Evolutionary conservation across 2,113 vertebrate species (phyloP), one percentile per base, ranked within the genome.

Genomic region (Xenus cinereus): DNA sequence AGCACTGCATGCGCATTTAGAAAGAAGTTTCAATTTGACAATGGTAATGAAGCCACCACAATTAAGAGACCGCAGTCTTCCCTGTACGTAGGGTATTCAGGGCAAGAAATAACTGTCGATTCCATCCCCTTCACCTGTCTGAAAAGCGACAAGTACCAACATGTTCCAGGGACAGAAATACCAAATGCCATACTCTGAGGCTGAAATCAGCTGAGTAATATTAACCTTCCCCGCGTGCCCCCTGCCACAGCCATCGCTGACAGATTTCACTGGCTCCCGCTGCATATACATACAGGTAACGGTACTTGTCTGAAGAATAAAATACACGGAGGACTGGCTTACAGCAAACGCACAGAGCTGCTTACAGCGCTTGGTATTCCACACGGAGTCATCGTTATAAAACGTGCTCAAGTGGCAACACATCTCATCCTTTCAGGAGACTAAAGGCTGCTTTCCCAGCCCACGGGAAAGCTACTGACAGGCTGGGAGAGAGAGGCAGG

Each of bases 191-290:
- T 95, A 85, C 77, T 87, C 78, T 18, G n/a, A 73, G 63, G 83
- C 93, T 96, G 94, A 90, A 96, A 94, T 96, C 84, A 95, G 66
- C 20, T 20, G 53, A 62, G 66, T 86, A 89, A 89, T 91, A 93
- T 93, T 95, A 95, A 94, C 60, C 41, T 72, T 46, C 53, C 68
- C 83, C 92, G 45, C 0, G 0, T 81, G 68, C 68, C 91, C 85
- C n/a, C 72, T 67, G 88, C 54, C 33, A 32, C 7, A 85, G 75
- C 16, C 72, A 50, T 8, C 28, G 68, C 62, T 66, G 76, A 76
- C 46, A 71, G 62, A 82, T 22, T 43, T 60, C 66, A n/a, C 48
- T 60, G 67, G 64, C 76, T 92, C 32, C 72, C 22, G 24, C 46
- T 46, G 56, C 80, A 45, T 6, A 56, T 17, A 63, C 87, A 90